Base-by-base conservation (phyloP, 2,888 invertebrate genomes). In the Pheosia tremula region DNA sequence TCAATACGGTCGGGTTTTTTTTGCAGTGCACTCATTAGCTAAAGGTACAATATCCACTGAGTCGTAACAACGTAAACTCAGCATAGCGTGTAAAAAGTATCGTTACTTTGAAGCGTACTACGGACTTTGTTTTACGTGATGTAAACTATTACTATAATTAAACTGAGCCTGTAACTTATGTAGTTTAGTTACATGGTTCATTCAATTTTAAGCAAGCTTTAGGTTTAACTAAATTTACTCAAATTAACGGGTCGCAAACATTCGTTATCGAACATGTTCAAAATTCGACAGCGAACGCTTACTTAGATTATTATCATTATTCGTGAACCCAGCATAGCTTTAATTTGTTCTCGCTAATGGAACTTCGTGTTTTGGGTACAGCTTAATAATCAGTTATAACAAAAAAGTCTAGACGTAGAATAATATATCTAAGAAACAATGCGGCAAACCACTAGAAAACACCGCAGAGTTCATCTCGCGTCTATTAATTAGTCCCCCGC, bases 401-500 rank as follows among this genome's bases (percentile, higher is more conserved):
- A 41, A 41, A 8, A 41, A 47, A 11, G 45, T 47, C 8, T 11
- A 11, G 10, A n/a, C 24, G 11, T 47, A 47, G 45, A 11, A 60
- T 36, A 58, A 60, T 72, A 68, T 71, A 68, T 57, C 62, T 64
- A 75, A 75, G 68, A 77, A 74, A 74, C 68, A 78, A 68, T 78
- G 74, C 75, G 68, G 77, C 78, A 77, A 79, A 77, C 71, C 75
- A 76, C 74, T 75, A 71, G 78, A 75, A 75, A 78, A 73, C 66
- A 71, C 79, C 79, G 77, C 77, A 73, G 75, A 81, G 82, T 86
- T 82, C 87, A 87, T 88, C 89, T 90, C 85, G 80, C 81, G 85
- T 83, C 86, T 84, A 91, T 93, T 91, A 91, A 92, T 92, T 91
- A 91, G 89, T 85, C 83, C 82, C 86, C 83, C 81, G 85, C 82